phyloP scores from a whole-genome alignment of 2,888 invertebrate species.

The Plusia festucae region DNA sequence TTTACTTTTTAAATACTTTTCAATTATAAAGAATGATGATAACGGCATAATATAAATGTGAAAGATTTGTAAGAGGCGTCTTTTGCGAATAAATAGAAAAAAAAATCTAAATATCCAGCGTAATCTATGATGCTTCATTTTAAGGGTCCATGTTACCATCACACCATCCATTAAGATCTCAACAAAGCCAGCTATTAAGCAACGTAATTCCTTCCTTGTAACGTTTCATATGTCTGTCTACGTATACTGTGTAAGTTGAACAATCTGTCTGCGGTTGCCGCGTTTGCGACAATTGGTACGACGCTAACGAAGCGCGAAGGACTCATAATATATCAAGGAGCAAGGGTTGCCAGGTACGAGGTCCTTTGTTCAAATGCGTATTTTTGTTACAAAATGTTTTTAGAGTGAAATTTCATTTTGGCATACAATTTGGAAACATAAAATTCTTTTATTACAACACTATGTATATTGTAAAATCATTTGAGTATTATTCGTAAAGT shows the following conservation, averaged over 20 bases:
- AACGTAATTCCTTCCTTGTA: conserved; percentile 33
- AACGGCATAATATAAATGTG: too few species aligned
- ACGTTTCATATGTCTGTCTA: conserved; percentile 44
- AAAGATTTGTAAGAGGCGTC: too few species aligned
- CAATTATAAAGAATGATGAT: too few species aligned
- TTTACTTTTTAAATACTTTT: too few species aligned
- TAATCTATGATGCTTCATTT: background rate
- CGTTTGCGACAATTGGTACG: conserved; percentile 51
- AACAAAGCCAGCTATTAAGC: conserved; percentile 47
- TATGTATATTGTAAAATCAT: background rate
- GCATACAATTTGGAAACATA: too few species aligned
- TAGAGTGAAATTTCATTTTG: background rate
- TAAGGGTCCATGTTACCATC: conserved; percentile 18
- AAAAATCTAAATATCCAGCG: background rate
- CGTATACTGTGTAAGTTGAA: conserved; percentile 54
- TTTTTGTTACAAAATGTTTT: background rate
- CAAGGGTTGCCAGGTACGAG: conserved; percentile 26
- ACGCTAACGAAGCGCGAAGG: conserved; percentile 50
- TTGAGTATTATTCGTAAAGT: background rate
- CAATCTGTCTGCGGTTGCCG: conserved; percentile 56
- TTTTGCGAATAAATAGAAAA: too few species aligned
- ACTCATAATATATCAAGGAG: conserved; percentile 46
- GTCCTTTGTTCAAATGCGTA: conserved; percentile 3
- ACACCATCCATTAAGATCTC: conserved; percentile 44
- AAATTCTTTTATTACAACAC: too few species aligned